phyloP scores from a whole-genome alignment of 2,888 invertebrate genomes.

The Luperina testacea region DNA sequence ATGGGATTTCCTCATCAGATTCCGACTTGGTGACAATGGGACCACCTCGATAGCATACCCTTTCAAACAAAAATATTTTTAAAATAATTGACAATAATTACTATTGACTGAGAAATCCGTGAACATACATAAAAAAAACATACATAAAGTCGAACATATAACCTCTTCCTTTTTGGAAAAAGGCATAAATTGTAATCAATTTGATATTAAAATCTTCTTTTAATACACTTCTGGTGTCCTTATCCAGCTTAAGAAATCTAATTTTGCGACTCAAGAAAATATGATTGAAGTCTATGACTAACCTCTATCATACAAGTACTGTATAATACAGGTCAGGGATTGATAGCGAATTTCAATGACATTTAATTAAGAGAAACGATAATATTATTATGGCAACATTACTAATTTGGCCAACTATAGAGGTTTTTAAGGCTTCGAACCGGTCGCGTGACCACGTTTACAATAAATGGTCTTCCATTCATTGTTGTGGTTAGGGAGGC shows the following conservation, averaged over 20 bases:
- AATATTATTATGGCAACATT: background rate
- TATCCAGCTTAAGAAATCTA: slow-evolving; percentile 1
- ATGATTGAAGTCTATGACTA: background rate
- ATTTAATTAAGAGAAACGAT: background rate
- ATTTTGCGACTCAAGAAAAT: slow-evolving; percentile 12
- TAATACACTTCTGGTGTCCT: background rate
- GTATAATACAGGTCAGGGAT: too few species aligned
- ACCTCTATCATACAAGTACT: too few species aligned
- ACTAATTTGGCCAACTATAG: background rate
- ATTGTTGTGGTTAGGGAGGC: slow-evolving; percentile 26
- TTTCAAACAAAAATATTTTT: too few species aligned
- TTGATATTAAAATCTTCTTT: slow-evolving; percentile 3
- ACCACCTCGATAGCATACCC: too few species aligned
- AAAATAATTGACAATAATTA: too few species aligned
- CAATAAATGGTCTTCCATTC: slow-evolving; percentile 40
- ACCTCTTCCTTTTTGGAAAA: background rate
- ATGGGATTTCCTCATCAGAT: too few species aligned
- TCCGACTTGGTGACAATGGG: too few species aligned
- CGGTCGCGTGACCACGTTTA: slow-evolving; percentile 42
- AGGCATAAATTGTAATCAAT: slow-evolving; percentile 7
- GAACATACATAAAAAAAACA: too few species aligned
- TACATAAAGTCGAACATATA: too few species aligned
- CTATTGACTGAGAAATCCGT: too few species aligned
- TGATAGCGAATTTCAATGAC: background rate
- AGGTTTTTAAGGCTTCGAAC: background rate